These are phyloP conservation scores for Stegastes partitus DNA, from an alignment of 2,113 vertebrate genomes.

Conservation along the genomic window DNA sequence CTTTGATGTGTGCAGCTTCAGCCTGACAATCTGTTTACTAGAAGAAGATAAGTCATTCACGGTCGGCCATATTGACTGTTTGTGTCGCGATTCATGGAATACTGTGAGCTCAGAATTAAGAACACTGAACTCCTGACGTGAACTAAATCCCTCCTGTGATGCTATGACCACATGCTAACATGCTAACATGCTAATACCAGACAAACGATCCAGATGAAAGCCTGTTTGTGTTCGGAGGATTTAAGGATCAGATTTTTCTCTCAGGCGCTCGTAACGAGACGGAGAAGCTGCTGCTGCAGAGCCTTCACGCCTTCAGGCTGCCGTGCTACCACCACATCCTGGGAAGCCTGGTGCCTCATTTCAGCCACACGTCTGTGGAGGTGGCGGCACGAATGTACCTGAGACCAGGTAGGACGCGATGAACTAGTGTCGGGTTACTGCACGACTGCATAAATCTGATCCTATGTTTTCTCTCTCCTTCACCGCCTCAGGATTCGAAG, in stretches of 20 bases:
- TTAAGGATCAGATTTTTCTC: neutral
- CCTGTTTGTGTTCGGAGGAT: too few relatives aligned
- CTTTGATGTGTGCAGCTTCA: too few relatives aligned
- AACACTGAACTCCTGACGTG: too few relatives aligned
- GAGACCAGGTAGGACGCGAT: conserved; percentile 50
- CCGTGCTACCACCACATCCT: conserved; percentile 63
- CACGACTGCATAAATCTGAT: neutral
- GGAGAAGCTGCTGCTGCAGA: conserved; percentile 53
- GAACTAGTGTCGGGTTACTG: neutral
- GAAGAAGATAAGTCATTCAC: too few relatives aligned
- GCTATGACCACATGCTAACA: too few relatives aligned
- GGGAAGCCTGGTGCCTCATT: conserved; percentile 45
- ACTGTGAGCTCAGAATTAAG: too few relatives aligned
- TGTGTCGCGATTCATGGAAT: too few relatives aligned
- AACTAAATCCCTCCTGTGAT: too few relatives aligned
- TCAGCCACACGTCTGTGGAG: conserved; percentile 49
- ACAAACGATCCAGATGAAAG: too few relatives aligned
- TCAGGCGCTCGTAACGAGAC: conserved; percentile 61
- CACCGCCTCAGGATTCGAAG: conserved; percentile 82
- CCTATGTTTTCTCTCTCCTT: neutral
- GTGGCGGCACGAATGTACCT: conserved; percentile 73
- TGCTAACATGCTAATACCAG: too few relatives aligned
- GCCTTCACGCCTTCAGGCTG: conserved; percentile 35
- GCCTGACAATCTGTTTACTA: too few relatives aligned
- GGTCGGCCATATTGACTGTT: too few relatives aligned